Conservation (phyloP, 1,140 invertebrate species). For the Eubasilissa regina region DNA sequence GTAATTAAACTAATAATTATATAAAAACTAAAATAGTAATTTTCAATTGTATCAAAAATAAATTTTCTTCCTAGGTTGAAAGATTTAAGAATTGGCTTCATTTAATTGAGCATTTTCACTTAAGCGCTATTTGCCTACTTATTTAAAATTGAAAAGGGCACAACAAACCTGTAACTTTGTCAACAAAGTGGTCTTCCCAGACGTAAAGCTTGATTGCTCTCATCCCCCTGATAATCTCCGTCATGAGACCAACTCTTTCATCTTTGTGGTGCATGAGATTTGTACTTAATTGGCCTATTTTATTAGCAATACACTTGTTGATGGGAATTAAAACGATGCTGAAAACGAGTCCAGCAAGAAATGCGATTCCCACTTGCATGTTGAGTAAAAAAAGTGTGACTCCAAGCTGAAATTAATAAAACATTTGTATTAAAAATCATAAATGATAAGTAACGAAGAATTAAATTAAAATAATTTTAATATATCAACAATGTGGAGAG, state of each 20-base stretch:
- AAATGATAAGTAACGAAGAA: neutral
- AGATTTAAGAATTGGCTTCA: no score
- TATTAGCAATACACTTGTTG: constrained; percentile 92
- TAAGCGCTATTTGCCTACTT: no score
- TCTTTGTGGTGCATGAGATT: constrained; percentile 96
- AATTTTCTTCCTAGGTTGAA: no score
- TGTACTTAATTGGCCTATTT: constrained; percentile 90
- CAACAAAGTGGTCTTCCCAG: constrained; percentile 93
- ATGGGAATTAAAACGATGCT: constrained; percentile 93
- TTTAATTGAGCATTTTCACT: no score
- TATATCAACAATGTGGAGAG: neutral
- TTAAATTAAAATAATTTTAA: neutral
- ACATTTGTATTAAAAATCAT: neutral
- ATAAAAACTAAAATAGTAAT: no score
- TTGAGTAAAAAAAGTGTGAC: constrained; percentile 89
- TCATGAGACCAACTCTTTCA: constrained; percentile 88
- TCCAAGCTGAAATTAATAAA: constrained; percentile 77
- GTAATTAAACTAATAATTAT: no score
- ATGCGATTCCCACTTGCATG: constrained; percentile 91
- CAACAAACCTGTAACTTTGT: constrained; percentile 73
- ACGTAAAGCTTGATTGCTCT: constrained; percentile 92
- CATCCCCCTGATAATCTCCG: constrained; percentile 91
- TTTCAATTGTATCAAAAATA: no score
- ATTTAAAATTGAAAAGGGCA: no score
- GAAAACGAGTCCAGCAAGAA: constrained; percentile 91